phyloP scores from a whole-genome alignment of 2,888 invertebrate genomes.

The Uloborus plumipes region DNA sequence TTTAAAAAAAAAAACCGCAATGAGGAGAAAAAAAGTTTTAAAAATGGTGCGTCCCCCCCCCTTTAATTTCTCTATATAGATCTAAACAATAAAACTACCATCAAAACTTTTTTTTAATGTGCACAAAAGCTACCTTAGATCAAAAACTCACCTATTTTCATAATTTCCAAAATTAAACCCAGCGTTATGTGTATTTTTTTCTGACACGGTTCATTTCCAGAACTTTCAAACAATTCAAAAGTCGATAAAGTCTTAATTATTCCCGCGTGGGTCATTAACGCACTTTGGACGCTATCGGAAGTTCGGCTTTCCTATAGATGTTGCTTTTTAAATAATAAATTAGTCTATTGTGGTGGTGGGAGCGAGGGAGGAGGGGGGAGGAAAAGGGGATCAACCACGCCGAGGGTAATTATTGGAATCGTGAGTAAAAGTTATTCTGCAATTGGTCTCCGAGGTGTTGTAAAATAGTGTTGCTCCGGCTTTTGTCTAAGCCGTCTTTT shows the following conservation, averaged over 20 bases:
- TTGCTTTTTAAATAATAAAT: slow-evolving; percentile 62
- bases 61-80: neutral
- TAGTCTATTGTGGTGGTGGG: slow-evolving; percentile 50
- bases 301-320: neutral
- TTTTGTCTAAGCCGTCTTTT: slow-evolving; percentile 34
- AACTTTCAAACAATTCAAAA: slow-evolving; percentile 39
- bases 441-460: slow-evolving; percentile 53
- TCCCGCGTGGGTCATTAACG: slow-evolving; percentile 44
- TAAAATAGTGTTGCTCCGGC: slow-evolving; percentile 27
- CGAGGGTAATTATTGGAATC: slow-evolving; percentile 55
- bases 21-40: neutral
- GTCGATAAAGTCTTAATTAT: slow-evolving; percentile 56
- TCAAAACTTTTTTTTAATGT: too few relatives aligned
- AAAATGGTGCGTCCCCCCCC: neutral
- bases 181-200: neutral
- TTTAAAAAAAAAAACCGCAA: too few relatives aligned
- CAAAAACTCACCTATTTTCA: slow-evolving; percentile 26
- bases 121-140: too few relatives aligned
- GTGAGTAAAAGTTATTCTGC: slow-evolving; percentile 57
- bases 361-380: neutral
- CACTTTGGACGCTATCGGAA: slow-evolving; percentile 23
- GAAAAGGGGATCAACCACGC: neutral
- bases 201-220: slow-evolving; percentile 1
- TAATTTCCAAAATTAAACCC: neutral
- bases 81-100: too few relatives aligned